Base-by-base conservation (phyloP, 2,113 vertebrate species). In the Uria lomvia region DNA sequence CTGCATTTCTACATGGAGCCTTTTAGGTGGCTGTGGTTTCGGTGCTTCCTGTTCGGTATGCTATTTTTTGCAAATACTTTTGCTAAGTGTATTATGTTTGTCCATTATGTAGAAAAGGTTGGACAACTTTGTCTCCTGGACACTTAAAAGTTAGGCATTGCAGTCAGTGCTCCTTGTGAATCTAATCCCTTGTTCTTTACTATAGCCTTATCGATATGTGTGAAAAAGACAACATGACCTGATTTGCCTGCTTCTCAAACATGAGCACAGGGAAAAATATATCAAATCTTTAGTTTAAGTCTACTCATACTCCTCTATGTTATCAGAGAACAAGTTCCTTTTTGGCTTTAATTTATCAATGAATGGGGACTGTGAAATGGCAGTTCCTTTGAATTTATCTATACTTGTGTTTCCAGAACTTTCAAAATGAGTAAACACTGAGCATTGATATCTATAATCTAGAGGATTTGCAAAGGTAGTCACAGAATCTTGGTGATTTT, bases 121-220 rank as follows among this genome's bases (percentile, higher is more conserved):
- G 13, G n/a, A 30, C 10, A 59, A 9, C 9, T 75, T 50, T 55
- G 42, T 43, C 20, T 63, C 65, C 20, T n/a, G 38, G 15, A 55
- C 26, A 15, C 56, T 52, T 71, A 20, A n/a, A 90, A 82, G 14
- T 59, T 77, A 38, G 22, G 4, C 5, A 42, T 42, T 93, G 29
- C 36, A 43, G 8, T 49, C 36, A 43, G 8, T 53, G 19, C 2
- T 91, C 5, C 23, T 78, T 63, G 60, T 52, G 13, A 84, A 74
- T 9, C 12, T 72, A 53, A 53, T 80, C 55, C 36, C 9, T 42
- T 66, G 8, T 55, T 71, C 0, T 6, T 71, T 34, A 50, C 7
- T 0, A 1, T 38, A 36, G 22, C 0, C 0, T 84, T 81, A 45
- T 26, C 0, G 0, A 52, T 32, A 53, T 0, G 0, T n/a, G 4